phyloP scores from a whole-genome alignment of 2,888 invertebrate species.

The Ophion ventricosus region DNA sequence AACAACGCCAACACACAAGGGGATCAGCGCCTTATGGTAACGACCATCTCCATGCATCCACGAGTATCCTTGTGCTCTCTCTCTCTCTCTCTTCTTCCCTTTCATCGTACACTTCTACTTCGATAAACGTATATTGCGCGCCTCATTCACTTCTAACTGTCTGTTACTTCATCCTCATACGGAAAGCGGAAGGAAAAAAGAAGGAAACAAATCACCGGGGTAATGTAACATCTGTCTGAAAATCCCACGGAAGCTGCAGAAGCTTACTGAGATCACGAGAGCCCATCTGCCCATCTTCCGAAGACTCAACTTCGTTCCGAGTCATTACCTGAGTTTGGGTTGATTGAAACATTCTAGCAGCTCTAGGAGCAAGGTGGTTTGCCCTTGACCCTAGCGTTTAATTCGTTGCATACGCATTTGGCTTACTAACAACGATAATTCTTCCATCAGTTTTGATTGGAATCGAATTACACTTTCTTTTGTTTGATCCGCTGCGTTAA shows the following conservation, averaged over 20 bases:
- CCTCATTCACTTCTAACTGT: slow-evolving; percentile 42
- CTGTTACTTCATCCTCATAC: slow-evolving; percentile 2
- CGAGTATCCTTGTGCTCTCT: slow-evolving; percentile 35
- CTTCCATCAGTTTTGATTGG: no score
- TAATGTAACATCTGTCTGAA: slow-evolving; percentile 46
- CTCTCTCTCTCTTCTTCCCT: slow-evolving; percentile 43
- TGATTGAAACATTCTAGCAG: background rate
- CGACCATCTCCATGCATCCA: slow-evolving; percentile 10
- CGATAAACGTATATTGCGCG: slow-evolving; percentile 9
- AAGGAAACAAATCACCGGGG: slow-evolving; percentile 10
- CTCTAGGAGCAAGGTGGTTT: no score
- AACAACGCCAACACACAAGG: slow-evolving; percentile 28
- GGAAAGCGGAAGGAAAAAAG: background rate
- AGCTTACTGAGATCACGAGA: slow-evolving; percentile 1
- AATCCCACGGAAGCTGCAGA: slow-evolving; percentile 45
- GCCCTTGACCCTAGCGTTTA: no score
- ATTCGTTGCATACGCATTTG: no score
- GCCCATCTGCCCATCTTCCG: slow-evolving; percentile 22
- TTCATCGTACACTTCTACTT: slow-evolving; percentile 21
- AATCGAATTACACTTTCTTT: no score
- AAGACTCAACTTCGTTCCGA: background rate
- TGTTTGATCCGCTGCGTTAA: no score
- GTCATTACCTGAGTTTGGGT: slow-evolving; percentile 1
- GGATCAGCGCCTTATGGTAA: background rate
- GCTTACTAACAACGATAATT: no score